Percentiles rank a stretch among this genome's conserved stretches.
Evolutionary conservation across 37 sponge, comb jelly and placozoan species (phyloP).

Genomic region (Theonella swinhoei): DNA sequence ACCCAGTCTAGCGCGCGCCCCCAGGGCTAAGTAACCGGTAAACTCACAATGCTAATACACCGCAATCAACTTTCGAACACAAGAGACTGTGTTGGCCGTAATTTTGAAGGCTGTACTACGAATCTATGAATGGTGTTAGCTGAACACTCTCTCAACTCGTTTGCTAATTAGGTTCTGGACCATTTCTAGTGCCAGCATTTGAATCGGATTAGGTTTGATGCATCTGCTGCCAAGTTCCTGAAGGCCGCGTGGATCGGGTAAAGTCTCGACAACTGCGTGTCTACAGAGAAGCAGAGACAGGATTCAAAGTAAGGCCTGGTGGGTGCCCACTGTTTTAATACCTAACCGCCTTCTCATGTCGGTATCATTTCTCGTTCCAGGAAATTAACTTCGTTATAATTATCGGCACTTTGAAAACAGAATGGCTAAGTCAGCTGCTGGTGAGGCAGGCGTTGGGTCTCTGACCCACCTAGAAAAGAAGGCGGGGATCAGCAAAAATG

Average conservation of each 20-base stretch:
- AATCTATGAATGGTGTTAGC: neutral
- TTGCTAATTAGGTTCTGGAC: neutral
- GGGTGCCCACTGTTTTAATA: too few relatives aligned
- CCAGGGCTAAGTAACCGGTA: neutral
- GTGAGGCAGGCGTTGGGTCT: neutral
- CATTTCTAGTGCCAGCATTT: neutral
- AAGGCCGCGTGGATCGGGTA: neutral
- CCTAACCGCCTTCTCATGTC: too few relatives aligned
- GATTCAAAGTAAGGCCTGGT: neutral
- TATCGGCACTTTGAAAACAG: neutral
- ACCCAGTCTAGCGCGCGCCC: neutral
- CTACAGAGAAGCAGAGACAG: neutral
- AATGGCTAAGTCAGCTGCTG: neutral
- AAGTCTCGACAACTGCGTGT: neutral
- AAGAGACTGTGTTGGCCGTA: neutral
- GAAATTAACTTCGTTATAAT: neutral
- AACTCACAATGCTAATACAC: too few relatives aligned
- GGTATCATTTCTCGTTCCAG: neutral
- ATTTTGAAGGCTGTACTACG: neutral
- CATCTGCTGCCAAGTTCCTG: neutral
- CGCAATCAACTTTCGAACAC: neutral
- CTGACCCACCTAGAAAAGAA: neutral
- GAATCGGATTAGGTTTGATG: neutral
- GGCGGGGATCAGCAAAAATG: conserved; percentile 12
- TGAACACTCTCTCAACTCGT: neutral